Percentiles rank a stretch among this genome's conserved stretches.
Conservation (phyloP, 2,113 vertebrate genomes). For the Mus spicilegus region DNA sequence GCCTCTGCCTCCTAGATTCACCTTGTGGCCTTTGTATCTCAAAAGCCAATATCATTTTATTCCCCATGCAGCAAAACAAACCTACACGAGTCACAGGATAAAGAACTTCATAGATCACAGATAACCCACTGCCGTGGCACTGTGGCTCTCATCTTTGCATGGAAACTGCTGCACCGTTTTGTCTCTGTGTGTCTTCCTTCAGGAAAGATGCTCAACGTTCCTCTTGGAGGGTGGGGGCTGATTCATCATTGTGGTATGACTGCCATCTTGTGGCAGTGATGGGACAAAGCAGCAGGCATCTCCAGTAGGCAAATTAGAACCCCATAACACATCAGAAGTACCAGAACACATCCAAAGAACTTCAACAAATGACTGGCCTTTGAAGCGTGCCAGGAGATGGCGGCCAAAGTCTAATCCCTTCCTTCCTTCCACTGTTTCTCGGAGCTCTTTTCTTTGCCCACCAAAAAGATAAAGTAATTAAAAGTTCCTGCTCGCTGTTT, state of each 20-base stretch:
- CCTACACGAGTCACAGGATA: neutral
- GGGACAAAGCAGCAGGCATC: fast-evolving
- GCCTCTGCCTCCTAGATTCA: neutral
- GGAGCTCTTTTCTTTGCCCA: neutral
- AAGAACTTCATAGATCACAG: neutral
- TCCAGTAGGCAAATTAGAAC: neutral
- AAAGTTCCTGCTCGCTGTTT: neutral
- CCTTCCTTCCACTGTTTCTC: neutral
- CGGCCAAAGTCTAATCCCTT: neutral
- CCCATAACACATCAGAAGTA: neutral
- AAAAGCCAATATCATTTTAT: neutral
- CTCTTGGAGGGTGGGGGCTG: fast-evolving
- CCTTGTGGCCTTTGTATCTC: neutral
- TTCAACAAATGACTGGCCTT: neutral
- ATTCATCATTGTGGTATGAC: constrained; percentile 66
- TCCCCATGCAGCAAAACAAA: neutral
- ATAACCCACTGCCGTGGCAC: neutral
- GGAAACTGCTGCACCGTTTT: constrained; percentile 4
- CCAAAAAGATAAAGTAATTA: neutral
- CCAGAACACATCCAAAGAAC: neutral
- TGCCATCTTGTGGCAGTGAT: constrained; percentile 86
- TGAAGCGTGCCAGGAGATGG: neutral
- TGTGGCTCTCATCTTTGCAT: too few relatives aligned
- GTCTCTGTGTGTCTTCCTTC: neutral
- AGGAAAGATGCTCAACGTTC: neutral